Evolutionary conservation across 2,113 vertebrate species (phyloP).

Genomic region (Brachypteracias leptosomus): DNA sequence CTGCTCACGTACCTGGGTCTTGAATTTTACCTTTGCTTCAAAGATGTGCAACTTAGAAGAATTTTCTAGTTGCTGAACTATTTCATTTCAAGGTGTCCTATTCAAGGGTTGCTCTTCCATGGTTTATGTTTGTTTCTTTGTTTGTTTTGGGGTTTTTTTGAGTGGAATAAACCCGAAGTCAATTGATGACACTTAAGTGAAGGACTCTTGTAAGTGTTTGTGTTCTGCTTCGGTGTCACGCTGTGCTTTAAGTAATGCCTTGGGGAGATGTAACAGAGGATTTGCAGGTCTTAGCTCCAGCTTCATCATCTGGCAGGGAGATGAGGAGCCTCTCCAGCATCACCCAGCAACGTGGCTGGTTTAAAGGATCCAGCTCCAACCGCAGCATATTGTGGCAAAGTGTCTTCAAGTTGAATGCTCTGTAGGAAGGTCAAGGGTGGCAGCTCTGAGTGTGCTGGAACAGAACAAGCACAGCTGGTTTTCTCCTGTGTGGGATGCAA

Average conservation of each 20-base stretch:
- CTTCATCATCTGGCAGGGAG: neutral
- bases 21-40: neutral
- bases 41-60: neutral
- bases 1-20: neutral
- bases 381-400: neutral
- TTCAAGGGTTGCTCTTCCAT: neutral
- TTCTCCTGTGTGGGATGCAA: neutral
- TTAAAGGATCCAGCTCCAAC: neutral
- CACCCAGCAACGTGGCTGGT: neutral
- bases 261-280: neutral
- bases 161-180: neutral
- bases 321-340: neutral
- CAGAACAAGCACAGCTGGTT: neutral
- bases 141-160: neutral
- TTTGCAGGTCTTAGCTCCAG: constrained; percentile 6
- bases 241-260: constrained; percentile 7
- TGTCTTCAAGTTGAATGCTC: neutral
- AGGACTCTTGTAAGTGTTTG: constrained; percentile 4
- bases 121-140: neutral
- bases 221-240: neutral
- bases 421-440: neutral
- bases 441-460: neutral
- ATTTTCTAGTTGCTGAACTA: neutral
- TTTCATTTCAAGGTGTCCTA: neutral
- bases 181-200: constrained; percentile 26